Evolutionary conservation across 2,797 vertebrate species (phyloP).

Genomic region (Saguinus oedipus): DNA sequence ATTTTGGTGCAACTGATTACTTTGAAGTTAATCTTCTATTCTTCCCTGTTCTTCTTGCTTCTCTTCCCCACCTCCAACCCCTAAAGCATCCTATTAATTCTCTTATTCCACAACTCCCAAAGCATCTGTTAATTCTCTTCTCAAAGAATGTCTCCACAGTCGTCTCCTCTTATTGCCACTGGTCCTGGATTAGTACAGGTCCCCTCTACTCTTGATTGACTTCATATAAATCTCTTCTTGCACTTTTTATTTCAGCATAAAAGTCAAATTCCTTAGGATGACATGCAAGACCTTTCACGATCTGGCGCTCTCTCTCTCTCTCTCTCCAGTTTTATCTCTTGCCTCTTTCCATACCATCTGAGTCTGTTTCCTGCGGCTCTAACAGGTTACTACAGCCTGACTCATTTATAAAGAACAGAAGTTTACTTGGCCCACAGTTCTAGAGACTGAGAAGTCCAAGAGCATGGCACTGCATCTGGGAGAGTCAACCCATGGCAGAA

Average conservation of each 20-base stretch:
- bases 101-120: neutral
- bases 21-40: neutral
- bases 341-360: neutral
- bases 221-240: no score
- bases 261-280: neutral
- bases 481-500: neutral
- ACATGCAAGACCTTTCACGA: neutral
- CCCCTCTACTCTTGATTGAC: neutral
- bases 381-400: no score
- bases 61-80: neutral
- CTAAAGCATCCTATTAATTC: neutral
- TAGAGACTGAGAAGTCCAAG: neutral
- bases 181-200: neutral
- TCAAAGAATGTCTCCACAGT: neutral
- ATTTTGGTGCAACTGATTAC: neutral
- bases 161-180: neutral
- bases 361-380: neutral
- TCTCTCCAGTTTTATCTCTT: neutral
- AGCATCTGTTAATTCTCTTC: neutral
- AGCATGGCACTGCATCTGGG: neutral
- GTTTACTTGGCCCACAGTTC: neutral
- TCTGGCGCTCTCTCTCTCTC: fast-evolving
- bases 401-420: neutral
- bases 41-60: no score
- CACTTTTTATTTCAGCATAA: neutral